Base-by-base conservation (phyloP, 2,888 invertebrate genomes). In the Atherix ibis region DNA sequence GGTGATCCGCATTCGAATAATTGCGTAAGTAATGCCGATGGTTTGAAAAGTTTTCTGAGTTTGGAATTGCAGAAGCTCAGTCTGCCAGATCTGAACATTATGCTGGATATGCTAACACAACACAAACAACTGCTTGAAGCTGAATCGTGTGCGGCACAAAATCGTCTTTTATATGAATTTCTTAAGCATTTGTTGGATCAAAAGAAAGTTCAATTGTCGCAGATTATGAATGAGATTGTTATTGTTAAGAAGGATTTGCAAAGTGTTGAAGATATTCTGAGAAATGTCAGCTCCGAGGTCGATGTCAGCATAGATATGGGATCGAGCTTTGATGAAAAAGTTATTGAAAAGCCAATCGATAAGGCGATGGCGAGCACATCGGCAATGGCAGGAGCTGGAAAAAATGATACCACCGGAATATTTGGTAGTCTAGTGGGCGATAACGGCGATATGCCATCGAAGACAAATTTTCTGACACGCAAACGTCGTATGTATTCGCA, bases 141-240 rank as follows among this genome's bases (percentile, higher is more conserved):
- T 0, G 85, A 87, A 59, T 77, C 74, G 28, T 76, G 74, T 46
- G 77, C 72, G 3, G 76, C 81, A 1, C 84, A 88, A 55, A 81
- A 82, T 50, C 68, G 78, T 41, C 63, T 91, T n/a, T 60, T 89
- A 26, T 72, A 79, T 52, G 85, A 88, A 54, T 91, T 92, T 58
- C 63, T 91, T 14, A 70, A 73, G 38, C 79, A 84, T 51, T 65
- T 91, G 41, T 62, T 77, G 34, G 68, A 73, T 33, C 75, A 79
- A 45, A 81, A 87, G 47, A 70, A 73, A 46, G 71, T 76, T 43
- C 72, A 71, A 42, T 63, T 73, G 40, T 65, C 66, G 31, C 76
- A 79, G 54, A 60, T 87, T 15, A 67, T 63, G 5, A 60, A 63
- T 37, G 85, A 89, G 58, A 72, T 87, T 2, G 61, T 70, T n/a